Base-by-base conservation (phyloP, 1,140 invertebrate genomes). In the Ceratina japonica region DNA sequence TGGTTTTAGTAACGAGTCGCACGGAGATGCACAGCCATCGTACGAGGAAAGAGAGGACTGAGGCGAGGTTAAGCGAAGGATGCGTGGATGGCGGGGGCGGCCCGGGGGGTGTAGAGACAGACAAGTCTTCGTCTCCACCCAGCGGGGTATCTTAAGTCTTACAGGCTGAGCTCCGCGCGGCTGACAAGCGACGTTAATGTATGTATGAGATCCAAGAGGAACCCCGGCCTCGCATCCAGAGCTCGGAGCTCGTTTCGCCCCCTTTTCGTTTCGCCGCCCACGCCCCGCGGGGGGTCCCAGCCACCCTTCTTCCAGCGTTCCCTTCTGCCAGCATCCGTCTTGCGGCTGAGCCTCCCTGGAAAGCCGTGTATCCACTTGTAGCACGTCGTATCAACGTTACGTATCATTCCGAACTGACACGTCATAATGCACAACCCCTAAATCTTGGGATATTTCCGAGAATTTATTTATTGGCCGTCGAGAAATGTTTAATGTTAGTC, bases 101-200 rank as follows among this genome's bases (percentile, higher is more conserved):
- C 4, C 27, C 2, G 27, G 27, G 27, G n/a, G n/a, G n/a, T n/a
- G n/a, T n/a, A 74, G 58, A 70, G 58, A 68, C 70, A 80, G 68
- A 80, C 80, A 83, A 82, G 65, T 75, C 82, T n/a, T 62, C 78
- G 80, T 76, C 86, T 79, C 73, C 77, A 80, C 78, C 84, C n/a
- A 75, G 58, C 78, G 79, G 85, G 2, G 27, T 87, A 80, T 87
- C 86, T 87, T 87, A 87, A 87, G 86, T 87, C 86, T 87, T 86
- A 87, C 85, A 87, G 86, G 86, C 69, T 82, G 80, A 31, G 85
- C 79, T 86, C 76, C 82, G 85, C 85, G 82, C 85, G 85, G 80
- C 82, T 87, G 86, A 87, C 86, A 87, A 87, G 86, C 85, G 86
- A 87, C 86, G 85, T 87, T 87, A 87, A 87, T 87, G 85, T 87